Base-by-base conservation (phyloP, 2,113 vertebrate species). In the Pteruthius melanotis region DNA sequence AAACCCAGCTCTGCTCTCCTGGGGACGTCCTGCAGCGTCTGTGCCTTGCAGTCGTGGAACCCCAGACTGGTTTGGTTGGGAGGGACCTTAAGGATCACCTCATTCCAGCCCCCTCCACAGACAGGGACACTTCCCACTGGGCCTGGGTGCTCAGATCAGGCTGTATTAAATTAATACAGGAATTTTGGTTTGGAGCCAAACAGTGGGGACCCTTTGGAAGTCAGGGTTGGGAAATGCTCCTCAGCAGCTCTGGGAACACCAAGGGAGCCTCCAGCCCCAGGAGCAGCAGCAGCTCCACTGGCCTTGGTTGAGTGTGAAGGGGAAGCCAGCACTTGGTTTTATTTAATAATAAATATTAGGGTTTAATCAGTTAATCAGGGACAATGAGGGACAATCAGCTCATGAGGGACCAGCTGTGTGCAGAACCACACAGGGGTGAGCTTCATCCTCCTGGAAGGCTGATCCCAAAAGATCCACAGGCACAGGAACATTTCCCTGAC, bases 371-470 rank as follows among this genome's bases (percentile, higher is more conserved):
- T 2, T 10, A 1, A 4, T 49, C 11, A 9, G n/a, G n/a, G n/a
- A n/a, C n/a, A n/a, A n/a, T n/a, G n/a, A n/a, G n/a, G n/a, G n/a
- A n/a, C n/a, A n/a, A n/a, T n/a, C n/a, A n/a, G n/a, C n/a, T n/a
- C n/a, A n/a, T n/a, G n/a, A n/a, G n/a, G n/a, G n/a, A n/a, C n/a
- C n/a, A 42, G 35, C 47, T 12, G 22, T 5, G n/a, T 11, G 20
- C 26, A 52, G 50, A 42, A 7, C 35, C 3, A 2, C 6, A 3
- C 2, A 21, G 50, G 4, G 3, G 14, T 7, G 2, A 50, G 37
- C 10, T 4, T 60, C 30, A 0, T 21, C 54, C 57, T 42, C 70
- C 39, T 70, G 60, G 5, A 11, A 24, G 39, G 24, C 66, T 33
- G 54, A 23, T 72, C 83, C 83, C 30, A 7, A 12, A 44, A 3